Evolutionary conservation across 2,797 vertebrate species (phyloP).

Genomic region (Halcyon leucocephala): DNA sequence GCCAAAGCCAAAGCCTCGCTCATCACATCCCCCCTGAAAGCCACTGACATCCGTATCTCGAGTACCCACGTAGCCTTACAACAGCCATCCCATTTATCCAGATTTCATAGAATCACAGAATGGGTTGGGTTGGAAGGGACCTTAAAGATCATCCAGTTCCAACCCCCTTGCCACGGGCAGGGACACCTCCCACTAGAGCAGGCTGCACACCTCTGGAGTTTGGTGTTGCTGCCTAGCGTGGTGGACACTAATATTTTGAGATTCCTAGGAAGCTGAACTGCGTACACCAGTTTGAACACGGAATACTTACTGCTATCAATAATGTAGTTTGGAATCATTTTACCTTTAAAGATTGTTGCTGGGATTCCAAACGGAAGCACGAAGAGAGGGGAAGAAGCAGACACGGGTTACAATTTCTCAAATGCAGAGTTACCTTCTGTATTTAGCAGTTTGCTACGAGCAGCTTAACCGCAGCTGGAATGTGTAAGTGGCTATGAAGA

Average conservation of each 20-base stretch:
- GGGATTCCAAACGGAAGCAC: constrained; percentile 83
- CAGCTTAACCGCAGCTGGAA: background rate
- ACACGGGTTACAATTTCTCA: constrained; percentile 71
- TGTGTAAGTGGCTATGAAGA: background rate
- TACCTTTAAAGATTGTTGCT: constrained; percentile 98
- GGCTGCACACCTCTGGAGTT: background rate
- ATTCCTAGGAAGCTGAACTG: background rate
- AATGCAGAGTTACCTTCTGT: constrained; percentile 8
- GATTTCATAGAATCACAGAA: background rate
- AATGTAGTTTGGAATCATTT: constrained; percentile 94
- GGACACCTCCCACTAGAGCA: background rate
- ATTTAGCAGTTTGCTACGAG: constrained; percentile 9
- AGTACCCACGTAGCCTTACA: rapidly evolving
- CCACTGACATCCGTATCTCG: background rate
- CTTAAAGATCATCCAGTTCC: background rate
- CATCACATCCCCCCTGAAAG: background rate
- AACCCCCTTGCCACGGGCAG: background rate
- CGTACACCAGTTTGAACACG: constrained; percentile 18
- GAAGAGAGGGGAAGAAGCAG: constrained; percentile 72
- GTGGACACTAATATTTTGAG: background rate
- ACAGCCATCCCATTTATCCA: background rate
- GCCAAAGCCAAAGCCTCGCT: background rate
- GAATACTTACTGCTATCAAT: constrained; percentile 95
- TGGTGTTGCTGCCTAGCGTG: background rate
- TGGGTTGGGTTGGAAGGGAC: no score